Conservation (phyloP, 2,113 vertebrate genomes). For the Sphaerodactylus townsendi region DNA sequence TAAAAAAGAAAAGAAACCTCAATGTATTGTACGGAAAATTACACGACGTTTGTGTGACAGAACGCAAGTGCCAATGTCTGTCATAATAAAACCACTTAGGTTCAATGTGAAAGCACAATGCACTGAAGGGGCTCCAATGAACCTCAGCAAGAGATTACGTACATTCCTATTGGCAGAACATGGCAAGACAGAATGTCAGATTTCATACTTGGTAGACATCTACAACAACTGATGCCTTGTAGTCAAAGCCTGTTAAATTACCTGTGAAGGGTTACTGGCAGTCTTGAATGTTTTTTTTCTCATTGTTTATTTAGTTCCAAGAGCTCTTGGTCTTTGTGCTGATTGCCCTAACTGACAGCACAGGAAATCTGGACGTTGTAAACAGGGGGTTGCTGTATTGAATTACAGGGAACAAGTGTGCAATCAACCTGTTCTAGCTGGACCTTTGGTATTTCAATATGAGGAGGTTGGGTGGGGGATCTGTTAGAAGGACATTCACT, state of each 20-base stretch:
- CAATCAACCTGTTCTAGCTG: slow-evolving; percentile 70
- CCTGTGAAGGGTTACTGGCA: slow-evolving; percentile 79
- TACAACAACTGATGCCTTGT: slow-evolving; percentile 74
- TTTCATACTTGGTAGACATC: slow-evolving; percentile 72
- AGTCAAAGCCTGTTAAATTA: slow-evolving; percentile 77
- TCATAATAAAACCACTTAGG: slow-evolving; percentile 49
- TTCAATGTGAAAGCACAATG: slow-evolving; percentile 35
- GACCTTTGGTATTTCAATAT: slow-evolving; percentile 52
- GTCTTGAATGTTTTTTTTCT: slow-evolving; percentile 70
- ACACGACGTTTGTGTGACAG: slow-evolving; percentile 39
- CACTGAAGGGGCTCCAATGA: slow-evolving; percentile 35
- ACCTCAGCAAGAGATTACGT: slow-evolving; percentile 52
- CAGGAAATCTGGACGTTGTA: slow-evolving; percentile 78
- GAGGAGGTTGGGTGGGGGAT: slow-evolving; percentile 9
- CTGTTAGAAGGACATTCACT: not conserved
- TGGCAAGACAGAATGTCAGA: slow-evolving; percentile 73
- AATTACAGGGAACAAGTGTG: slow-evolving; percentile 78
- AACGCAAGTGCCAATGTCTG: slow-evolving; percentile 45
- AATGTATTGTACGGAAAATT: not conserved
- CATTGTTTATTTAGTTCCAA: slow-evolving; percentile 79
- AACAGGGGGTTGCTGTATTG: slow-evolving; percentile 72
- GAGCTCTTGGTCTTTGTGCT: slow-evolving; percentile 76
- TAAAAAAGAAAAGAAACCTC: slow-evolving; percentile 15
- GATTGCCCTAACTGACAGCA: slow-evolving; percentile 77
- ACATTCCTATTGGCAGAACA: slow-evolving; percentile 61